Conservation (phyloP, 2,113 vertebrate genomes). For the Psophia crepitans region DNA sequence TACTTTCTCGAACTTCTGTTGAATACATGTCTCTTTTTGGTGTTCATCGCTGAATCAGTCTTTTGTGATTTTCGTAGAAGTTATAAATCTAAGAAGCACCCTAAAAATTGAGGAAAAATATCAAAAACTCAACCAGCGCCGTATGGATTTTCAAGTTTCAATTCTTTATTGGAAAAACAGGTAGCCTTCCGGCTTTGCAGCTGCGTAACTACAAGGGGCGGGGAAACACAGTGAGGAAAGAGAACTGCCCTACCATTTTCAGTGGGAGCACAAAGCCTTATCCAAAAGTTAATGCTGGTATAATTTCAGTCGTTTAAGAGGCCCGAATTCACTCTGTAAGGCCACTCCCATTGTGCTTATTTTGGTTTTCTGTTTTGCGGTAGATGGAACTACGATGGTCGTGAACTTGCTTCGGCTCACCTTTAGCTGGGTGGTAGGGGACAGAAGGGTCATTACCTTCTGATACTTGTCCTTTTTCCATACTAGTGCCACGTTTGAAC, state of each 20-base stretch:
- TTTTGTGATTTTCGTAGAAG: background rate
- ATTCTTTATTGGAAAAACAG: background rate
- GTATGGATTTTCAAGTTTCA: background rate
- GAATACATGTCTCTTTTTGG: background rate
- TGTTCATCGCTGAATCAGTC: too few species aligned
- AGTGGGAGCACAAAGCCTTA: background rate
- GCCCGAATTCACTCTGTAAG: background rate
- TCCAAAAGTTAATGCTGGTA: background rate
- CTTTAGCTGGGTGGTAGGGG: background rate
- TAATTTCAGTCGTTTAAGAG: background rate
- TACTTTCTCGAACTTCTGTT: background rate
- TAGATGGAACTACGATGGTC: background rate
- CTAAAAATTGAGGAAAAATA: background rate
- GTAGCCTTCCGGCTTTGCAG: background rate
- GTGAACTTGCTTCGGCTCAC: background rate
- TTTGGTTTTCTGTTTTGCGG: background rate
- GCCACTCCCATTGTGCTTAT: too few species aligned
- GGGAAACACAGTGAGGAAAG: background rate
- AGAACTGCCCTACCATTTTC: rapidly evolving
- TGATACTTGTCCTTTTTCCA: background rate
- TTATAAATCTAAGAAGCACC: background rate
- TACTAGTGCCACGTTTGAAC: background rate
- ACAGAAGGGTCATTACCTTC: background rate
- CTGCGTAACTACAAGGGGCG: rapidly evolving
- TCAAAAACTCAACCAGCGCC: background rate